Base-by-base conservation (phyloP, 2,888 invertebrate species). In the Patella caerulea region DNA sequence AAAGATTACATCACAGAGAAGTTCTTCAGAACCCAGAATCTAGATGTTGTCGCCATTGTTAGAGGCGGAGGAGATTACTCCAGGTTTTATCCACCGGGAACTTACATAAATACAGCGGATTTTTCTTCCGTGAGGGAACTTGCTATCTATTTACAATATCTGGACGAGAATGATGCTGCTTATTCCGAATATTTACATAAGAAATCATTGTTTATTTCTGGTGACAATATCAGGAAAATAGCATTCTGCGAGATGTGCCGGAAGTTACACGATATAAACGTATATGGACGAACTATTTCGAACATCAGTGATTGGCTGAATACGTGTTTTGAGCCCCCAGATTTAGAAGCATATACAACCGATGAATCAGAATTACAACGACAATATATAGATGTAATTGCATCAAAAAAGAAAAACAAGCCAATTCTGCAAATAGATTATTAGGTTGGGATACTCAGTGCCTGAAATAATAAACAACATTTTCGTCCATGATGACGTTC, bases 1-100 rank as follows among this genome's bases (percentile, higher is more conserved):
- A 54, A 70, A 54, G 80, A 78, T 69, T 81, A 83, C 55, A 74
- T 83, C 7, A 80, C 83, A 14, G 81, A 83, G 53, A 81, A 83
- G 45, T 80, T 78, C 73, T 80, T 77, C 71, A 9, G 45, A n/a
- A 24, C 19, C 12, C 53, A 75, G 12, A 54, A 65, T 9, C 54
- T 75, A 34, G 69, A 72, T 55, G 79, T 81, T 55, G 45, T 82
- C 15, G 72, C 80, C 0, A 75, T 80, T 3, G 83, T 80, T 2
- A 53, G 79, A 29, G 81, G 80, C 14, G 79, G 77, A 5, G 82
- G 78, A 54, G 75, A 78, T 72, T 80, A 83, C 74, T 72, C 53
- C 24, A 71, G 55, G 56, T 79, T 74, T 29, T 73, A 75, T 53
- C 78, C 78, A 3, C 11, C 12, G 24, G 73, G 69, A 15, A 74